phyloP scores from a whole-genome alignment of 2,113 vertebrate genomes.

The Ailuropoda melanoleuca region DNA sequence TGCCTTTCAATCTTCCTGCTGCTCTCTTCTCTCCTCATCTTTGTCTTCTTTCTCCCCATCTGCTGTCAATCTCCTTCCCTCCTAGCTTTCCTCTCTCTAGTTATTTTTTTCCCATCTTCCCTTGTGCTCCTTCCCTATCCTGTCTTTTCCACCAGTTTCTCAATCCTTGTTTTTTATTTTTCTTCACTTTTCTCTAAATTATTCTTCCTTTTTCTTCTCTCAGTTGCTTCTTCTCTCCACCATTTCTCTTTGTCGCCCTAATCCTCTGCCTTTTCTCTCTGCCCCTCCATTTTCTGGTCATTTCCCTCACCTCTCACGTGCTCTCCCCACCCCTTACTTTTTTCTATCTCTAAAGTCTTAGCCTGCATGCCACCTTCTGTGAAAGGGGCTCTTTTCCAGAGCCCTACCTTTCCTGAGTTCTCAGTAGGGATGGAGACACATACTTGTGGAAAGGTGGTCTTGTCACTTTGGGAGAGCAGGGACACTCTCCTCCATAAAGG shows the following conservation, averaged over 20 bases:
- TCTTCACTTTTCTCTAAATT: not conserved
- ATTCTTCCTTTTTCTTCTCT: not conserved
- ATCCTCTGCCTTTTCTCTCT: not conserved
- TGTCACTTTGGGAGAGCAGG: not conserved
- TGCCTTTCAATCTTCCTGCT: not conserved
- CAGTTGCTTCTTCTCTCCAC: not conserved
- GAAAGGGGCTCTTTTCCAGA: not conserved
- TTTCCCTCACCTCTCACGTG: not conserved
- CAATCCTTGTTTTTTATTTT: not conserved
- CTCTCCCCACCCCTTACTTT: fast-evolving
- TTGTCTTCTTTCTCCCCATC: not conserved
- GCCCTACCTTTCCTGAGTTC: not conserved
- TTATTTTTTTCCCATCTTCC: not conserved
- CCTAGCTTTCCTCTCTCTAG: not conserved
- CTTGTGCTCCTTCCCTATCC: not conserved
- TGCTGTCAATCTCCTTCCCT: not conserved
- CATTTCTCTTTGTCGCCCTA: not conserved
- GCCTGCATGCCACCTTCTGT: not conserved
- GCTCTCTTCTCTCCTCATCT: not conserved
- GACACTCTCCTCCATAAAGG: not conserved
- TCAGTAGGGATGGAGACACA: not conserved
- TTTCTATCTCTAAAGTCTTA: not conserved
- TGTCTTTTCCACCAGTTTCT: not conserved
- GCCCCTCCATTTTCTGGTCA: fast-evolving
- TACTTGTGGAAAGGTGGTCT: not conserved